These are phyloP conservation scores for Bruchidius siliquastri DNA, from an alignment of 2,888 invertebrate species.

Conservation along the genomic window DNA sequence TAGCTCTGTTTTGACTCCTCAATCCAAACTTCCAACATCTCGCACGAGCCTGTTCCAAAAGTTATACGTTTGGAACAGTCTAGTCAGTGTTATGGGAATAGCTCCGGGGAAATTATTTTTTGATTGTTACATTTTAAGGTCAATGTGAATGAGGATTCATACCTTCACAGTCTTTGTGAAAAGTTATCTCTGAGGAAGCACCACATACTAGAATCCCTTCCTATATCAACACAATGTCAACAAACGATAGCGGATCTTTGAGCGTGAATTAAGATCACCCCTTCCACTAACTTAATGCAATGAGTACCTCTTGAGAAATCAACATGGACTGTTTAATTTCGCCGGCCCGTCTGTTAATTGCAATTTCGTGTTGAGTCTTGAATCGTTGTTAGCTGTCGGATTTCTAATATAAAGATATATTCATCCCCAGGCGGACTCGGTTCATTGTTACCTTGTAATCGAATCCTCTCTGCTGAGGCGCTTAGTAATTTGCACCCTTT, in stretches of 20 bases:
- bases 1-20: too few relatives aligned
- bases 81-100: too few relatives aligned
- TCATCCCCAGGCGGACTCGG: neutral
- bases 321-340: constrained; percentile 15
- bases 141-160: too few relatives aligned
- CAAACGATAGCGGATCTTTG: neutral
- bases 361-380: constrained; percentile 11
- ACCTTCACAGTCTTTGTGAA: too few relatives aligned
- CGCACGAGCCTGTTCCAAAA: too few relatives aligned
- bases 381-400: constrained; percentile 1
- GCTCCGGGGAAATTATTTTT: too few relatives aligned
- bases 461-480: neutral
- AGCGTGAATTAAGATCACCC: neutral
- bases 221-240: neutral
- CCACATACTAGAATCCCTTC: too few relatives aligned
- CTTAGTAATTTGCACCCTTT: neutral
- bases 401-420: neutral
- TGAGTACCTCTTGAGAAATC: constrained; percentile 16
- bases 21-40: too few relatives aligned
- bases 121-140: too few relatives aligned
- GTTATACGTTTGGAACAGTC: too few relatives aligned
- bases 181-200: too few relatives aligned
- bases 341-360: constrained; percentile 10
- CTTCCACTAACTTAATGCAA: neutral
- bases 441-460: neutral